Conservation (phyloP, 2,113 vertebrate genomes). For the Nyctereutes procyonoides region DNA sequence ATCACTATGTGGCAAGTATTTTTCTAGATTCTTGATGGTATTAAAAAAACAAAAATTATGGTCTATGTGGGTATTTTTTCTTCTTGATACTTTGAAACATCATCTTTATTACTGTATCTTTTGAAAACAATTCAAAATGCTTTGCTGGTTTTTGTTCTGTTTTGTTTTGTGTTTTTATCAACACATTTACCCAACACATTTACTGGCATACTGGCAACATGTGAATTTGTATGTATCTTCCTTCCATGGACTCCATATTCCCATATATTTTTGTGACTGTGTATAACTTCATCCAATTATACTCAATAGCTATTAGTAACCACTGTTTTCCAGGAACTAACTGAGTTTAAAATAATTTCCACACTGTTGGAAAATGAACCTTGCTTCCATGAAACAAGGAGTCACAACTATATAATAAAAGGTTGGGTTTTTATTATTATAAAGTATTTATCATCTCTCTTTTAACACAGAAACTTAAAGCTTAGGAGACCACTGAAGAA, state of each 20-base stretch:
- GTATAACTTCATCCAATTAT: background rate
- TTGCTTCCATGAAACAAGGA: background rate
- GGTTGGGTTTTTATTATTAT: background rate
- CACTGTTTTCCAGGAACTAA: background rate
- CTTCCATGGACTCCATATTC: background rate
- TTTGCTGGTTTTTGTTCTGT: background rate
- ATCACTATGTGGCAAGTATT: background rate
- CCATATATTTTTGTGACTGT: background rate
- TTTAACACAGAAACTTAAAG: background rate
- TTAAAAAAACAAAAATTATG: background rate
- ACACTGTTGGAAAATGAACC: background rate
- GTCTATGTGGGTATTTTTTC: background rate
- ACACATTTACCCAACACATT: background rate
- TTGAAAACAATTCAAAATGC: background rate
- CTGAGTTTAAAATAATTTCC: background rate
- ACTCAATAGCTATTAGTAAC: background rate
- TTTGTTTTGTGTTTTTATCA: background rate
- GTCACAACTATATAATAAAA: background rate
- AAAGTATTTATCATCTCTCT: background rate
- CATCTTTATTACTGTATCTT: background rate
- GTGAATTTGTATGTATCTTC: background rate
- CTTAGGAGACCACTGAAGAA: background rate
- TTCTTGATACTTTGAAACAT: background rate
- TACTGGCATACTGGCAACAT: background rate
- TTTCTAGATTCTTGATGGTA: background rate